Evolutionary conservation across 2,113 vertebrate genomes (phyloP).

Genomic region (Rynchops niger): DNA sequence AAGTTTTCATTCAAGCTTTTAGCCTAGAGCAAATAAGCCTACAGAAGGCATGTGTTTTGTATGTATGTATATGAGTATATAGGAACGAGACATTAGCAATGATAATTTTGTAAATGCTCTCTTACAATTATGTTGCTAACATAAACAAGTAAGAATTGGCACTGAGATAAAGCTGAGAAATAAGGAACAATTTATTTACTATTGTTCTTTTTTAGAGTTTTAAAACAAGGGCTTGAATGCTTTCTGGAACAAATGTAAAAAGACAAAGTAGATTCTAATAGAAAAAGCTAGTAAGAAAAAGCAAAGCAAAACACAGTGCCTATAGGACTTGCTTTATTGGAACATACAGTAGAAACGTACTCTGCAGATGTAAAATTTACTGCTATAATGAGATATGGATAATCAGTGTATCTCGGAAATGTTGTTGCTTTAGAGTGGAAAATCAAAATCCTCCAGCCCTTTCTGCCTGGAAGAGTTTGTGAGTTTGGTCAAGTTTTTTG

Average conservation of each 20-base stretch:
- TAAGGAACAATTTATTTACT: not conserved
- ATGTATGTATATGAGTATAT: not conserved
- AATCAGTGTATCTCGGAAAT: not conserved
- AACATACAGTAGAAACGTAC: not conserved
- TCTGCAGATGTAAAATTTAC: not conserved
- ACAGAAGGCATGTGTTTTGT: not conserved
- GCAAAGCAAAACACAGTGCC: not conserved
- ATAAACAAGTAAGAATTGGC: not conserved
- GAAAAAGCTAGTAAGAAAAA: not conserved
- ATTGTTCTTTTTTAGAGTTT: not conserved
- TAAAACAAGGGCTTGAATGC: not conserved
- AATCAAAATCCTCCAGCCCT: not conserved
- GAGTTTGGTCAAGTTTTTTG: constrained; percentile 14
- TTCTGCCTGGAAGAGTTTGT: not conserved
- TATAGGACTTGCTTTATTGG: not conserved
- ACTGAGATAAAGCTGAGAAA: not conserved
- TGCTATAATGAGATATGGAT: not conserved
- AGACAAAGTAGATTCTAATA: not conserved
- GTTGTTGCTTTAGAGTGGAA: not conserved
- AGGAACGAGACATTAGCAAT: not conserved
- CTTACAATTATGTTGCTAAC: not conserved
- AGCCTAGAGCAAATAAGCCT: not conserved
- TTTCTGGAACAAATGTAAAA: constrained; percentile 12
- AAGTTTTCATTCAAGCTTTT: constrained; percentile 7
- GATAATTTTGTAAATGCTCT: not conserved